Evolutionary conservation across 2,888 invertebrate genomes (phyloP), one percentile per base, ranked within the genome.

Genomic region (Teinopalpus imperialis): DNA sequence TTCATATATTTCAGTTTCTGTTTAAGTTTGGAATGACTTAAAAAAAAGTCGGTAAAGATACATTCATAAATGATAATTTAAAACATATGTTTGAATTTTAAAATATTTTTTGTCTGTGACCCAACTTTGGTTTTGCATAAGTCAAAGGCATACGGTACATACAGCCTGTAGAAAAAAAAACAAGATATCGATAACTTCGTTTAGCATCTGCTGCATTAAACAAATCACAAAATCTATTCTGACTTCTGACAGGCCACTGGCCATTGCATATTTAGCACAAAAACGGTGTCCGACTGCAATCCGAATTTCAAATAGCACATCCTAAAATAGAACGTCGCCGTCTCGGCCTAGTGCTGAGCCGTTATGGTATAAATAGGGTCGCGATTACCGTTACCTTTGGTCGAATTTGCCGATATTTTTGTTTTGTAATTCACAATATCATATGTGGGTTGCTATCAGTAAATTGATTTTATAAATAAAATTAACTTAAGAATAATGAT

Each of bases 241-340:
- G 59, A 51, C 53, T 31, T 62, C 59, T 60, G 60, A 51, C 55
- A 60, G 46, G 59, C 47, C 51, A 57, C 55, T 59, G 66, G 59
- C 51, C 61, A 62, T 52, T 70, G 68, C 66, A 75, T 79, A 78
- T 78, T 81, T 74, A 80, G 72, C 66, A 69, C 76, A 63, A 61
- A 57, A 74, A 71, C 72, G 66, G 70, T 67, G 58, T 51, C 54
- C 53, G 56, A 55, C 56, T 49, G 54, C 51, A 46, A 73, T 77
- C 70, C 64, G 72, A 78, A 82, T 69, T 81, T 78, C 66, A 74
- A 81, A 81, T 80, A 45, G 37, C 42, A 50, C 62, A 46, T 46
- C 74, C 59, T 69, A 77, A 75, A 74, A 71, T 74, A 69, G 75
- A 74, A 62, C 72, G 59, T 54, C 59, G 57, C 51, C 60, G 54